phyloP scores from a whole-genome alignment of 2,113 vertebrate species.

The Zosterops japonicus region DNA sequence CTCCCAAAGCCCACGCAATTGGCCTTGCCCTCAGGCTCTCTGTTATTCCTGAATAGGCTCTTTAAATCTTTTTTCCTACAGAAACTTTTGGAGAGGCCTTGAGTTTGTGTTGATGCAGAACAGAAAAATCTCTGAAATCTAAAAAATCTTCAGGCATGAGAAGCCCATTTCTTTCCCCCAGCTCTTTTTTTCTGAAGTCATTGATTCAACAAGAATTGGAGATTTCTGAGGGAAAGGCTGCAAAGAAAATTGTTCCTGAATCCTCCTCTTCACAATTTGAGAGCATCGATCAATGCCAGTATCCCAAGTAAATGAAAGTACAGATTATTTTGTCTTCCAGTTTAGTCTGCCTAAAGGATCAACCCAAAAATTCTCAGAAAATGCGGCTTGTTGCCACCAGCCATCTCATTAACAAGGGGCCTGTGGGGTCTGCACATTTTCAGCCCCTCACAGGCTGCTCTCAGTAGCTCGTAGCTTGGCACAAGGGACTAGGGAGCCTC shows the following conservation, averaged over 20 bases:
- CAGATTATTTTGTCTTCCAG: neutral
- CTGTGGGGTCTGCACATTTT: neutral
- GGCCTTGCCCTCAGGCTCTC: neutral
- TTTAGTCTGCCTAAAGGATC: neutral
- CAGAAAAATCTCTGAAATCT: neutral
- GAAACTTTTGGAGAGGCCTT: neutral
- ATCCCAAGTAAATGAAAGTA: neutral
- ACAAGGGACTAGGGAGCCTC: neutral
- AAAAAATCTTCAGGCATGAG: neutral
- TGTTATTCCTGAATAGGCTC: neutral
- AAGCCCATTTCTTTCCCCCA: neutral
- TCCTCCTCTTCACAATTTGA: neutral
- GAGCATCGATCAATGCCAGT: neutral
- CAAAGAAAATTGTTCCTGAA: neutral
- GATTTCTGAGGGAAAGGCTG: neutral
- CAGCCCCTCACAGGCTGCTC: neutral
- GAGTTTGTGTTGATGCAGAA: neutral
- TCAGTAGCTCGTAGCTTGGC: neutral
- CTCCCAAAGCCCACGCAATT: neutral
- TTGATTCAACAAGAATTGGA: neutral
- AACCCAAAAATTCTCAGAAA: neutral
- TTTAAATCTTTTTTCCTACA: neutral
- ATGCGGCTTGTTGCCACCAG: slow-evolving; percentile 8
- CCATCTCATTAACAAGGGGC: neutral
- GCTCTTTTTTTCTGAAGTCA: neutral